A percentile compares a stretch with the other conserved stretches of the same genome.
Conservation (phyloP, 2,113 vertebrate species). For the Bostrychus sinensis region DNA sequence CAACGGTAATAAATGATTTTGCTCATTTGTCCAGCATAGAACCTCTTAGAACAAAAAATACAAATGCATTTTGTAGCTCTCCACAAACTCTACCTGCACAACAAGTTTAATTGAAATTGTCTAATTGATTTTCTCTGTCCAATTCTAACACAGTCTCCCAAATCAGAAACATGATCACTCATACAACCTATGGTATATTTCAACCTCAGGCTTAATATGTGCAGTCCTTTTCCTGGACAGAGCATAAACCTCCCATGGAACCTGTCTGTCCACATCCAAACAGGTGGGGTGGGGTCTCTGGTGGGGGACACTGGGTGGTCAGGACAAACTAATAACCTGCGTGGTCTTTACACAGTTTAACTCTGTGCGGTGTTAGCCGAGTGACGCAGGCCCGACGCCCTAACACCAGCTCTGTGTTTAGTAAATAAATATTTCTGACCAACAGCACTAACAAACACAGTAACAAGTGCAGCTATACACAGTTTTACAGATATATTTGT, state of each 20-base stretch:
- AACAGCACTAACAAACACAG: background rate
- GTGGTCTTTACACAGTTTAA: background rate
- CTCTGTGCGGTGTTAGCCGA: background rate
- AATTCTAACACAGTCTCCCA: too few relatives aligned
- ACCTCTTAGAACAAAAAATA: too few relatives aligned
- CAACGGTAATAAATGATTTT: too few relatives aligned
- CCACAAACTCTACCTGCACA: too few relatives aligned
- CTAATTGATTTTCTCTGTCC: too few relatives aligned
- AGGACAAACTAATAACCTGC: background rate
- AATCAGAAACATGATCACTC: too few relatives aligned
- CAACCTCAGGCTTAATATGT: too few relatives aligned
- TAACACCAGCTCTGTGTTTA: background rate
- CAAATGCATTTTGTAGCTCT: too few relatives aligned
- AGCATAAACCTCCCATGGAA: background rate
- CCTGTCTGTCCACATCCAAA: background rate
- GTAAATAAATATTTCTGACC: background rate
- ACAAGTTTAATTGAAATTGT: too few relatives aligned
- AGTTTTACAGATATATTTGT: background rate
- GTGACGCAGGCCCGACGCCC: constrained; percentile 2
- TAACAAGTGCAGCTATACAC: background rate
- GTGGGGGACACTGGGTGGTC: background rate
- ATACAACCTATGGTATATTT: too few relatives aligned
- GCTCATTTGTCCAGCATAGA: too few relatives aligned
- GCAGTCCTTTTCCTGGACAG: background rate
- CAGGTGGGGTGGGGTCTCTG: background rate